Evolutionary conservation across 2,113 vertebrate species (phyloP), one percentile per base, ranked within the genome.

Genomic region (Coturnix japonica): DNA sequence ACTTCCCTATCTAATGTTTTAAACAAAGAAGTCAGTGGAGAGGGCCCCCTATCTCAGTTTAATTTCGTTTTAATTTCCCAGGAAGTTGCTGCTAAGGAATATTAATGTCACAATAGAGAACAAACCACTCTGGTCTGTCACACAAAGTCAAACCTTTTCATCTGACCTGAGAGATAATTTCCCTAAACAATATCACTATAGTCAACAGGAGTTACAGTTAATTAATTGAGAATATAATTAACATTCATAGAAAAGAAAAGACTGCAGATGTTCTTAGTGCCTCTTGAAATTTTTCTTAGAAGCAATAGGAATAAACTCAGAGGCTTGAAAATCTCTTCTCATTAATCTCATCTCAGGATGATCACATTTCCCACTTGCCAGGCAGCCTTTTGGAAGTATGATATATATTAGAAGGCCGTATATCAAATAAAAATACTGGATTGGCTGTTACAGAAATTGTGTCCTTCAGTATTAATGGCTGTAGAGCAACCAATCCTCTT

Each of bases 211-310:
- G 79, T 93, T 87, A 92, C 93, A 97, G 97, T 96, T 96, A 97
- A 97, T 97, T 97, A 87, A 97, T 95, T 65, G 61, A 95, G 60
- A 94, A 85, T 93, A 70, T 89, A 95, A 97, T 97, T 97, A 97
- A 51, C 87, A 95, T 96, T 96, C 79, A 92, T 92, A 94, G 95
- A 89, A 96, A 95, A 95, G 64, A 96, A 93, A 76, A 85, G 64
- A 73, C 72, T 95, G 59, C 61, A 93, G 54, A 83, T 85, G 25
- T 87, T 64, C 79, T 91, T 89, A 89, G 22, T 13, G 7, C 30
- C 33, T 94, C 81, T 66, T 84, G 60, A 93, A 93, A 65, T 85
- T 80, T 87, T 94, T 91, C 95, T 94, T 92, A 73, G 82, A 79
- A 91, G 60, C 78, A 33, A 86, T 85, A 94, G 74, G 80, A 90